Conservation (phyloP, 1,140 invertebrate species). For the Idris sp. region DNA sequence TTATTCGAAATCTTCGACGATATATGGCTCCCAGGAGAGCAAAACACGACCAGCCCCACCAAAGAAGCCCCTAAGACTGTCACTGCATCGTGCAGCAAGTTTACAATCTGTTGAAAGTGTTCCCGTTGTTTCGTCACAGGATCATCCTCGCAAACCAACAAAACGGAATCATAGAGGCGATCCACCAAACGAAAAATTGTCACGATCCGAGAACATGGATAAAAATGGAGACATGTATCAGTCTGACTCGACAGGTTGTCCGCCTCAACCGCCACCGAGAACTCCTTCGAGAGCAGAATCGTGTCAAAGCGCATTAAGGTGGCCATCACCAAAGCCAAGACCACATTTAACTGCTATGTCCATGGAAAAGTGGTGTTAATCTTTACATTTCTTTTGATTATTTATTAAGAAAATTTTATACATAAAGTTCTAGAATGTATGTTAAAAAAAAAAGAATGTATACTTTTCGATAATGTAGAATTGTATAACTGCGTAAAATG, state of each 20-base stretch:
- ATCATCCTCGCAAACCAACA: slow-evolving; percentile 72
- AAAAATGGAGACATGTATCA: slow-evolving; percentile 32
- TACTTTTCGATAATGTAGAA: too few species aligned
- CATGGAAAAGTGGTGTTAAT: slow-evolving; percentile 76
- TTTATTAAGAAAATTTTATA: too few species aligned
- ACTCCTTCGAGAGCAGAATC: slow-evolving; percentile 76
- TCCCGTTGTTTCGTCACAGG: slow-evolving; percentile 66
- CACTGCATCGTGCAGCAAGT: slow-evolving; percentile 88
- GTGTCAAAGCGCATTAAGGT: slow-evolving; percentile 76
- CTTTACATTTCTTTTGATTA: too few species aligned
- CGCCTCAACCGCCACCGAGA: slow-evolving; percentile 70
- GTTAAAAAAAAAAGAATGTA: too few species aligned
- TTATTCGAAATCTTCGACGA: slow-evolving; percentile 62
- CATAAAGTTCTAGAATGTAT: too few species aligned
- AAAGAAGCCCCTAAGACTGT: slow-evolving; percentile 89
- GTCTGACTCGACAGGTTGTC: slow-evolving; percentile 54
- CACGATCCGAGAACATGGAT: slow-evolving; percentile 54
- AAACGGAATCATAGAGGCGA: slow-evolving; percentile 81
- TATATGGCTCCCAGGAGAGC: slow-evolving; percentile 65
- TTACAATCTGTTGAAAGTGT: slow-evolving; percentile 85
- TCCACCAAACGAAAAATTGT: slow-evolving; percentile 67
- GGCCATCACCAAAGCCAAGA: slow-evolving; percentile 74
- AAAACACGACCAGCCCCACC: slow-evolving; percentile 85
- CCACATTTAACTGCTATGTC: slow-evolving; percentile 69
- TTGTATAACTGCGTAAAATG: too few species aligned